Evolutionary conservation across 2,888 invertebrate species (phyloP).

Genomic region (Bruchidius siliquastri): DNA sequence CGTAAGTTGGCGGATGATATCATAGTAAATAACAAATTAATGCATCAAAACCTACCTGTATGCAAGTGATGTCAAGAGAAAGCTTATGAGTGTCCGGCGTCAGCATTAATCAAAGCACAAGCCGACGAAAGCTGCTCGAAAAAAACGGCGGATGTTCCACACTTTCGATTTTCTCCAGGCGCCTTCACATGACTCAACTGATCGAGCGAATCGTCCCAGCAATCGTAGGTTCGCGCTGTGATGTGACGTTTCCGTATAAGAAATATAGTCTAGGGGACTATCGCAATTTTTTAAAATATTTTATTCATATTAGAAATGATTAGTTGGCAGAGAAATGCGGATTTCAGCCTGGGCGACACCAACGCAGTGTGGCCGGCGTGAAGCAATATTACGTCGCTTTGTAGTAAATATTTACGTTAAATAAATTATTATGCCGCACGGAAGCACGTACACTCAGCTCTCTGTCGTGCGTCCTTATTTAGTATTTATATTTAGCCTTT

Average conservation of each 20-base stretch:
- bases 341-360: no score
- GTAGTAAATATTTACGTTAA: no score
- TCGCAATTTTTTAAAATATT: background rate
- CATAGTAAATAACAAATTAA: background rate
- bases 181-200: background rate
- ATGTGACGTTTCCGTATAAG: background rate
- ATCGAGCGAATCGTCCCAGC: background rate
- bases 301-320: no score
- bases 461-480: no score
- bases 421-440: no score
- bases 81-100: background rate
- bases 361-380: no score
- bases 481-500: background rate
- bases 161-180: background rate
- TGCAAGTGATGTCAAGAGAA: background rate
- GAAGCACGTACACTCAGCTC: no score
- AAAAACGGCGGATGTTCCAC: background rate
- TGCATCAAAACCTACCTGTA: background rate
- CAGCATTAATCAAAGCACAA: background rate
- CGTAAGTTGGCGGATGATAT: background rate
- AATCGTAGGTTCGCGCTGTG: background rate
- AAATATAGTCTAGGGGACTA: background rate
- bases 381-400: no score
- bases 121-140: background rate
- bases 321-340: no score